Evolutionary conservation across 2,113 vertebrate genomes (phyloP).

Genomic region (Platysteira castanea): DNA sequence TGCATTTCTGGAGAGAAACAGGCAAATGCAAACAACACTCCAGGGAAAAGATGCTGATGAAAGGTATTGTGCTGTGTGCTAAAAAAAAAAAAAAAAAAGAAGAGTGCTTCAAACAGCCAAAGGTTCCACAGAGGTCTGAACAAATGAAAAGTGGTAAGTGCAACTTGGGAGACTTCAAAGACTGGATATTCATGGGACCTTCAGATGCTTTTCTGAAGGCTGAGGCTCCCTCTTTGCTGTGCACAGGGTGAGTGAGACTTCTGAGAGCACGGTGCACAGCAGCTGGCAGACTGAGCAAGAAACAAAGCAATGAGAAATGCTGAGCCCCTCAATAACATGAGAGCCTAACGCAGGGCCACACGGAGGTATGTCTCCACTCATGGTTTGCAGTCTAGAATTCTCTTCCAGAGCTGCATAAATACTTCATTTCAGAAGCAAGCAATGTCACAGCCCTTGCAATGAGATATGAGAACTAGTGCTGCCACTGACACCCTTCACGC

Average conservation of each 20-base stretch:
- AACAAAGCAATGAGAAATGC: background rate
- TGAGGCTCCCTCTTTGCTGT: background rate
- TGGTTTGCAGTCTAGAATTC: background rate
- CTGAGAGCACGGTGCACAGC: background rate
- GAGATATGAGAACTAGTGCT: background rate
- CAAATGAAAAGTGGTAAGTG: background rate
- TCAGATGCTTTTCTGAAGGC: background rate
- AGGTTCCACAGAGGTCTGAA: background rate
- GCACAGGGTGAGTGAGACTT: background rate
- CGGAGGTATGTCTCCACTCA: background rate
- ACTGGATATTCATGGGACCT: background rate
- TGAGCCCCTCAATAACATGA: accelerated
- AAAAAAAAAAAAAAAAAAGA: background rate
- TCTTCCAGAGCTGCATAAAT: background rate
- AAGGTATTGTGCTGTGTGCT: background rate
- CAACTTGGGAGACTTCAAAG: background rate
- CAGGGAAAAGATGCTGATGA: background rate
- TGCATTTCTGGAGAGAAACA: background rate
- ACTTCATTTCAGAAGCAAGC: background rate
- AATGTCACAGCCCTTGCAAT: background rate
- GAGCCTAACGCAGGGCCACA: background rate
- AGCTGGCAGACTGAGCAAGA: background rate
- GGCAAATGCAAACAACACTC: background rate
- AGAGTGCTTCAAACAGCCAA: background rate
- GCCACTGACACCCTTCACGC: background rate